Base-by-base conservation (phyloP, 2,797 vertebrate genomes). In the Pogonophryne albipinna region DNA sequence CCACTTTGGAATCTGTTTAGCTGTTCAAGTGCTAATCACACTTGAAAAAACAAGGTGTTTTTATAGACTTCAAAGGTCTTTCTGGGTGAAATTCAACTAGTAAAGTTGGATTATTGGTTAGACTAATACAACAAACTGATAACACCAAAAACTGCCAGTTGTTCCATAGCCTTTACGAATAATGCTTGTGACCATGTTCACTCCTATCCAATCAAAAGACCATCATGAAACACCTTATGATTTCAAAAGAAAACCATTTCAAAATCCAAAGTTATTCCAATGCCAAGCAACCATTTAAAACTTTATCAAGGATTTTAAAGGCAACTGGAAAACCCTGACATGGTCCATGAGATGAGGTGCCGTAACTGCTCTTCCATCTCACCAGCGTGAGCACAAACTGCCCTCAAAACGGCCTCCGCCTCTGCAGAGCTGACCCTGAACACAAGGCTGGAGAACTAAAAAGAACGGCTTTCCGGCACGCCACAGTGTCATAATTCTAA, bases 401-500 rank as follows among this genome's bases (percentile, higher is more conserved):
- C 41, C 46, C 34, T 55, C 0, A 3, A 68, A 85, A 84, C 50
- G 67, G 74, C 60, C 71, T 74, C 55, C 0, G 16, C 27, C 63
- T 79, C 63, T 47, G 52, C 62, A 34, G 10, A 15, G 66, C 64
- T 76, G 88, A 87, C 90, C 90, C 87, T 89, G 85, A 89, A 62
- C 61, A 57, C 85, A 74, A 84, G 89, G 82, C 81, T 15, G 0
- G n/a, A 65, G 62, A 50, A 45, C 1, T 49, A 60, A 75, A 66
- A 67, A 44, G 56, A 79, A 47, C 70, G 44, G 75, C 67, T 51
- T 66, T 61, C 15, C 34, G 49, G 52, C 76, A 16, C 34, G 55
- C 78, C 57, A 59, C 63, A 2, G 41, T 71, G 79, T 85, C 86
- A 85, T 91, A 73, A 83, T 71, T 89, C 84, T 67, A 42, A 82